Percentiles rank a stretch among this genome's conserved stretches.
phyloP scores from a whole-genome alignment of 1,140 invertebrate genomes.

The Diachasma alloeum region DNA sequence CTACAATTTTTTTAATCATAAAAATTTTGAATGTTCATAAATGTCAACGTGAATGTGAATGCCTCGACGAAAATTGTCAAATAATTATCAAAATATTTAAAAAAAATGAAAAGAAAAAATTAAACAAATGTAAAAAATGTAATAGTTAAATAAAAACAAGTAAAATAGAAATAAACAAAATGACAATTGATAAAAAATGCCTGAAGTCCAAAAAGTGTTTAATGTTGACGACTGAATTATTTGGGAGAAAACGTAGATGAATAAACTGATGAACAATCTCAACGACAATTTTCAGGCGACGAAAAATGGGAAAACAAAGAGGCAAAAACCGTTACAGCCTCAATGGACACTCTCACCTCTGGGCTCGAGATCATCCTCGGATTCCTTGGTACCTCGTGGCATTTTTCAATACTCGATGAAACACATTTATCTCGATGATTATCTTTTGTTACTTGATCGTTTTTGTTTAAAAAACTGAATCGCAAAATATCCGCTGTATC shows the following conservation, averaged over 20 bases:
- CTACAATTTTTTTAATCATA: too few species aligned
- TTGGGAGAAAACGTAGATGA: neutral
- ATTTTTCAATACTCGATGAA: conserved; percentile 25
- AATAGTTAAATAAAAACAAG: neutral
- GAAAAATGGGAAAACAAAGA: conserved; percentile 2
- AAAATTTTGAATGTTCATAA: too few species aligned
- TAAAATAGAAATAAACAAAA: neutral
- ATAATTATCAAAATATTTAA: too few species aligned
- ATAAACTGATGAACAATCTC: neutral
- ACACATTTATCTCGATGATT: neutral
- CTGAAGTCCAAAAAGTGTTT: neutral
- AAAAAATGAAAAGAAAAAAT: too few species aligned
- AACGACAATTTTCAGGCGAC: neutral
- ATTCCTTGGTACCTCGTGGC: conserved; percentile 40
- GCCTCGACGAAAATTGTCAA: too few species aligned
- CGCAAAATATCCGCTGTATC: neutral
- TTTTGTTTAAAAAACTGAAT: neutral
- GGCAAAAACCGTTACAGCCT: neutral
- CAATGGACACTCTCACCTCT: conserved; percentile 45
- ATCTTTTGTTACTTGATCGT: neutral
- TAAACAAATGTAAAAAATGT: neutral
- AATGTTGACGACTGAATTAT: neutral
- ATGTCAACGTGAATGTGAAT: too few species aligned
- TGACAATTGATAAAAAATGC: neutral
- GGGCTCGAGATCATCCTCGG: conserved; percentile 38